Percentiles rank a stretch among this genome's conserved stretches.
Conservation (phyloP, 2,888 invertebrate genomes). For the Calliscelio sp. region DNA sequence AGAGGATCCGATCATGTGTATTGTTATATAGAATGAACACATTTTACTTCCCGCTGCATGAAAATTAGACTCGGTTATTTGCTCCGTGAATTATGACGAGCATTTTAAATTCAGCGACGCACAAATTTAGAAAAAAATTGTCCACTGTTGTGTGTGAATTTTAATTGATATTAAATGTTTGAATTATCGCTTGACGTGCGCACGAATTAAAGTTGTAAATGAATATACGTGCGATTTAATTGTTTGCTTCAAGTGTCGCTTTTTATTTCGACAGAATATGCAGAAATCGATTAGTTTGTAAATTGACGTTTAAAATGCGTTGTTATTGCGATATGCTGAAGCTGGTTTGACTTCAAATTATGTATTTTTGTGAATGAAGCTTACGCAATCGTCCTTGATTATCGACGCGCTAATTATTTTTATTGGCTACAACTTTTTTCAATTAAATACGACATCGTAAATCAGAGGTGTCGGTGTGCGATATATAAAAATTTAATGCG, state of each 20-base stretch:
- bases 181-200: constrained; percentile 2
- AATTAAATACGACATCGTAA: constrained; percentile 28
- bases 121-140: background rate
- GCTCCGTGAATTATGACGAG: constrained; percentile 2
- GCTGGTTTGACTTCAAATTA: background rate
- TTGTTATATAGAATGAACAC: constrained; percentile 32
- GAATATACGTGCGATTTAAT: constrained; percentile 2
- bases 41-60: constrained; percentile 23
- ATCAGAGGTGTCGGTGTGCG: constrained; percentile 16
- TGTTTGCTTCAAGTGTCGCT: background rate
- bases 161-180: constrained; percentile 21
- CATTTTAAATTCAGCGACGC: constrained; percentile 32
- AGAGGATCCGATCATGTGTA: constrained; percentile 30
- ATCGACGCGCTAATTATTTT: background rate
- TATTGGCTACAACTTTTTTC: constrained; percentile 38
- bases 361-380: constrained; percentile 12
- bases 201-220: background rate
- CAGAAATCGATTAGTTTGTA: constrained; percentile 34
- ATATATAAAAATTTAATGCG: constrained; percentile 28
- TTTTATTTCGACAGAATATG: background rate
- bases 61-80: constrained; percentile 45
- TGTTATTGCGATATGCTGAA: no score
- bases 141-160: background rate
- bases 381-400: constrained; percentile 3
- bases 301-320: no score